Evolutionary conservation across 2,888 invertebrate genomes (phyloP), one percentile per base, ranked within the genome.

Genomic region (Celastrina argiolus): DNA sequence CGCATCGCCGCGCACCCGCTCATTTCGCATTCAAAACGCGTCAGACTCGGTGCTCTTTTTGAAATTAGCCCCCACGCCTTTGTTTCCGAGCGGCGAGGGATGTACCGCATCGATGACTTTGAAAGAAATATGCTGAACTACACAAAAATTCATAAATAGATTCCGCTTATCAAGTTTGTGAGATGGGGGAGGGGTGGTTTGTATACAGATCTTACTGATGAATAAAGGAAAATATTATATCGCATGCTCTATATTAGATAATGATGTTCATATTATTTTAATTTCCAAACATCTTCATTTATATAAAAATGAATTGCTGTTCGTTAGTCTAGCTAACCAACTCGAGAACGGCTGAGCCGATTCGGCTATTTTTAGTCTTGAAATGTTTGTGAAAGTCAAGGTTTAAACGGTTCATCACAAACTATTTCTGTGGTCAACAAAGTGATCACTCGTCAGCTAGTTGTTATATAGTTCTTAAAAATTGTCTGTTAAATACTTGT

Each of bases 11-110:
- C 91, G 82, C 90, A 85, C 88, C 88, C 90, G 42, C 79, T 85
- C 85, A 85, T 86, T 87, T 77, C 73, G 78, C 83, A 88, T 88
- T 87, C 88, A 72, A 77, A 73, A 73, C 80, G 81, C 84, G 84
- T 76, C 74, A 78, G 81, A 81, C 84, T 87, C 87, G 85, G 88
- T 89, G 88, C 89, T 88, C 89, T 88, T 87, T 88, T 90, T 88
- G 81, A 87, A 90, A 90, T 90, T 90, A 90, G 88, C 88, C 77
- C 85, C 85, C 86, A 87, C 79, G 86, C 87, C 86, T 87, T 89
- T 90, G 88, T 88, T 88, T 88, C 82, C 77, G 76, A 64, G 64
- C 31, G 22, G 45, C 36, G 71, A 76, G 78, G 78, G 78, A 78
- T 76, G 80, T 82, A 80, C 76, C 76, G 74, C 74, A 71, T 72